A percentile compares a stretch with the other conserved stretches of the same genome.
Evolutionary conservation across 2,113 vertebrate species (phyloP).

Genomic region (Loxodonta africana): DNA sequence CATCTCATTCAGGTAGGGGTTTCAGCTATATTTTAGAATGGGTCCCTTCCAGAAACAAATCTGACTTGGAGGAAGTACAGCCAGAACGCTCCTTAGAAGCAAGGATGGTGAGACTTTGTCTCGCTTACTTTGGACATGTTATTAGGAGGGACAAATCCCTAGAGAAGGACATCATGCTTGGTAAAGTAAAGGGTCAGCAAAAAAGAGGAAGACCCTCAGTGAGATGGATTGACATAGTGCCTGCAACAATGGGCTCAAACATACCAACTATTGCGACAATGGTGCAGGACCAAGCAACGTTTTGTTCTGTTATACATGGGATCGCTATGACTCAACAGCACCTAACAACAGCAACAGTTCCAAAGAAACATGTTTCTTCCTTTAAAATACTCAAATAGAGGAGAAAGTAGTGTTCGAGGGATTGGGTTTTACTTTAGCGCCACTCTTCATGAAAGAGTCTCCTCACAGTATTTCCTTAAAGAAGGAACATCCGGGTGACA

Average conservation of each 20-base stretch:
- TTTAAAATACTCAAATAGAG: background rate
- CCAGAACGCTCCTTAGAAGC: background rate
- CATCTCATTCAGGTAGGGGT: background rate
- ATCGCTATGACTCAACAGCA: background rate
- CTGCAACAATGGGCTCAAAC: background rate
- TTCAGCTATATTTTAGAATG: background rate
- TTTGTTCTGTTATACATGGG: background rate
- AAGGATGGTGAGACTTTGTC: background rate
- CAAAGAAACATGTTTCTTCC: background rate
- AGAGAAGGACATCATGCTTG: background rate
- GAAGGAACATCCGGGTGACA: accelerated
- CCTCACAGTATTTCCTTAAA: background rate
- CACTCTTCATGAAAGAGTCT: background rate
- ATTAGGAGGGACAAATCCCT: background rate
- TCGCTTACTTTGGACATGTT: background rate
- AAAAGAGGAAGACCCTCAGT: background rate
- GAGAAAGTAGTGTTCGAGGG: background rate
- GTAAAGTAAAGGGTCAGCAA: background rate
- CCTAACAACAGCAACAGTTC: background rate
- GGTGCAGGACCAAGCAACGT: background rate
- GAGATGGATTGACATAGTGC: background rate
- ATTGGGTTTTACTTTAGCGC: background rate
- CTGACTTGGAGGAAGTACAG: background rate
- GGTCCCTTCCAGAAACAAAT: background rate
- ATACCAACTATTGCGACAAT: background rate